phyloP scores from a whole-genome alignment of 2,113 vertebrate species.

The Sphyrna mokarran region DNA sequence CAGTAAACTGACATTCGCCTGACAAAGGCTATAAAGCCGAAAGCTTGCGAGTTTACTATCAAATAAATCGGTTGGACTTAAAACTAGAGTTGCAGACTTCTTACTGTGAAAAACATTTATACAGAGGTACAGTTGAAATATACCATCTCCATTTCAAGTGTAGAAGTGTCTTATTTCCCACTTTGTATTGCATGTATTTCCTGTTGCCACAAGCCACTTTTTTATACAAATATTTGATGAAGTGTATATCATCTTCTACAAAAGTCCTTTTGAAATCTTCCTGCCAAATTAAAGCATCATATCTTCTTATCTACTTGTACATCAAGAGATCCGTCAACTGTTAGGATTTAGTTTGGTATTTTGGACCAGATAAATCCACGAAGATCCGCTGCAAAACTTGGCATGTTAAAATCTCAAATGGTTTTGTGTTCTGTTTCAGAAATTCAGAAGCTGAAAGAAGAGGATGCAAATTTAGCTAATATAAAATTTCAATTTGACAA shows the following conservation, averaged over 20 bases:
- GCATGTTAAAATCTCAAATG: background rate
- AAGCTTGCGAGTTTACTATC: no score
- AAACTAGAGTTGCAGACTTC: no score
- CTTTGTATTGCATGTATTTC: background rate
- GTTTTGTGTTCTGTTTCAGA: constrained; percentile 53
- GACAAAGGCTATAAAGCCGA: no score
- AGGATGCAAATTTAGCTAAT: constrained; percentile 68
- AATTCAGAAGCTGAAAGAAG: constrained; percentile 70
- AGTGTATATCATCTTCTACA: background rate
- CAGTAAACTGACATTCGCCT: no score
- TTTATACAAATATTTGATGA: background rate
- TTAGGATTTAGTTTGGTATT: background rate
- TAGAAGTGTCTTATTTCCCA: background rate
- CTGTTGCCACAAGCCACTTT: background rate
- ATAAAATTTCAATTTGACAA: constrained; percentile 84
- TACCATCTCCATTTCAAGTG: background rate
- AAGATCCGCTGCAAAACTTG: background rate
- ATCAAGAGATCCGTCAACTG: background rate
- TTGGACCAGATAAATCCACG: background rate
- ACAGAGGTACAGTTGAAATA: background rate
- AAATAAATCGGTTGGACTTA: no score
- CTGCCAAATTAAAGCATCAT: background rate
- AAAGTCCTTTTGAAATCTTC: background rate
- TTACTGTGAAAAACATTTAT: background rate
- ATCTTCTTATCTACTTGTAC: background rate